Evolutionary conservation across 2,888 invertebrate genomes (phyloP), one percentile per base, ranked within the genome.

Genomic region (Selenia dentaria): DNA sequence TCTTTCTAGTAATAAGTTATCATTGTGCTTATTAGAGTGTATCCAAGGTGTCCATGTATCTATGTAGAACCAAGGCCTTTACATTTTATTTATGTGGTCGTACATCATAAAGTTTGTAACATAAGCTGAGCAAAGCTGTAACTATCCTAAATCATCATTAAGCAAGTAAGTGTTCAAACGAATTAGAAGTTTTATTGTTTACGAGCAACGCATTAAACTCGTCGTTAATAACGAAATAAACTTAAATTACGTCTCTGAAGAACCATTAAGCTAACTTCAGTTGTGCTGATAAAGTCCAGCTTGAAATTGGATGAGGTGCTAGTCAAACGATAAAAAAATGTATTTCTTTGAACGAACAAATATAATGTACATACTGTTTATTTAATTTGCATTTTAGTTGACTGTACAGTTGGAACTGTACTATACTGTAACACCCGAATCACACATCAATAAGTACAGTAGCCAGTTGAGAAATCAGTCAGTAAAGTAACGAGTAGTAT

Each of bases 171-270:
- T 52, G 33, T 48, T 49, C 41, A 49, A 58, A 53, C 48, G 52
- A 59, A 57, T 59, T 55, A 54, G 48, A 54, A 57, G 52, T 55
- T 57, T 37, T 51, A 55, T 59, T 59, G 57, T 54, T 55, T 55
- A 55, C 53, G 46, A 33, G 18, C 38, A 13, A 1, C 12, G 32
- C 33, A 20, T 47, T 53, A 60, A 54, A 51, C 54, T 43, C 38
- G 46, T 43, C 51, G 51, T 55, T 54, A 53, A 61, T 49, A 46
- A 39, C 50, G 38, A 39, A 59, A 59, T 57, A 57, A 59, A 55
- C 57, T 54, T 51, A 52, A 53, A 51, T 51, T 45, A 53, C 43
- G 50, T 27, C 45, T 26, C 33, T 20, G 31, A 33, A 20, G 35
- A 34, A 13, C 9, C 34, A 29, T 45, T 45, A 29, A 41, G 31